Base-by-base conservation (phyloP, 2,113 vertebrate genomes). In the Grallaria varia region DNA sequence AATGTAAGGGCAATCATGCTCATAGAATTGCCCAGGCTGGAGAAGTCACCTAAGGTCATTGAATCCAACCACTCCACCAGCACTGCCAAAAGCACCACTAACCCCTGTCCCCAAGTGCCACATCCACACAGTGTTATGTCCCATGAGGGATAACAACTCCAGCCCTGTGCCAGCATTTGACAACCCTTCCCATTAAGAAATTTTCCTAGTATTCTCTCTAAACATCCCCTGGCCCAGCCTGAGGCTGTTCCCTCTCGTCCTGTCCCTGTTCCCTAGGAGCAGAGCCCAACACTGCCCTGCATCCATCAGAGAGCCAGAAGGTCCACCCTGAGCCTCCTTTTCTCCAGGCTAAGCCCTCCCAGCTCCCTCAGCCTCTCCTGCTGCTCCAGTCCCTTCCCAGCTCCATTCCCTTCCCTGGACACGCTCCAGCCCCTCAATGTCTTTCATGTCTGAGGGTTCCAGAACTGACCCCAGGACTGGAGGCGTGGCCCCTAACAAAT, bases 71-170 rank as follows among this genome's bases (percentile, higher is more conserved):
- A 3, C 23, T 31, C 0, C 12, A 11, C 23, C 39, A 27, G 39
- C 24, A 31, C 20, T 22, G 39, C 16, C 62, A 2, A 60, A 24
- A 11, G 53, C 78, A 68, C 4, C 19, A 21, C 24, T 39, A 4
- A 5, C 13, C 39, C 24, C 1, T 4, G 25, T 18, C 20, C 21
- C n/a, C 39, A 53, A 0, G 6, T 3, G 11, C 6, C 45, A 68
- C 62, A 82, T 12, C 16, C 8, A 30, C 16, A 21, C 0, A 0
- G 10, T 8, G 16, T 52, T 2, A 53, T 17, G 67, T 3, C 5
- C 33, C 28, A n/a, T 0, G 16, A n/a, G 30, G 22, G 12, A 24
- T 45, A 13, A 2, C 15, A 37, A 58, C 3, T 14, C 2, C 39
- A 67, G 28, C 13, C 12, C n/a, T 58, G 2, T 28, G 37, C 5